Base-by-base conservation (phyloP, 2,797 vertebrate species). In the Champsocephalus gunnari region DNA sequence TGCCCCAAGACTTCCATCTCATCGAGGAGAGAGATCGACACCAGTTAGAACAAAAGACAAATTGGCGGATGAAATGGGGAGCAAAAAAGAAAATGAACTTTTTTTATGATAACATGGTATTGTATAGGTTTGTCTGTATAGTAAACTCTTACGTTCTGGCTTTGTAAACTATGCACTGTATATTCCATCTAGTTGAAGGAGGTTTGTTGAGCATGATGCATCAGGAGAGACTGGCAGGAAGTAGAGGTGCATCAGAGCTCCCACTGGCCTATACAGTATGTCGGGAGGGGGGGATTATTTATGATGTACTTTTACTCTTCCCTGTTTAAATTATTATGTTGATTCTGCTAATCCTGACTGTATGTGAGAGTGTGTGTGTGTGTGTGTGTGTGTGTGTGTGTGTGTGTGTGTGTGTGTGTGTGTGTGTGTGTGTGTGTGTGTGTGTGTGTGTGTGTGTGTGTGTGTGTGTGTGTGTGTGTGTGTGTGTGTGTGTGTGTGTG, bases 131-230 rank as follows among this genome's bases (percentile, higher is more conserved):
- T 80, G 81, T 85, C 83, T 93, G 89, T 92, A 93, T 91, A 90
- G 91, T 90, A 80, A 90, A 86, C 89, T 88, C 72, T 87, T 90
- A 79, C 85, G 81, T 90, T 93, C 82, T 83, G 91, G 93, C 94
- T 93, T 92, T 95, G 94, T 95, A 95, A 95, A 94, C 95, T 96
- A 95, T 96, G 95, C 95, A 95, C 93, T 95, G 94, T 95, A 94
- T 92, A 94, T 93, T 92, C 91, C 90, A 89, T 91, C 81, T 89
- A 91, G 87, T 90, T 78, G 64, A 66, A 89, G 84, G 83, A 92
- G 83, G 89, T 80, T 82, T 88, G 77, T 87, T 87, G 69, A 88
- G 93, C 94, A 94, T 94, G 94, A 93, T 80, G 87, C 87, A 88
- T 84, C 82, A 76, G 85, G 78, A 83, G 62, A 80, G 70, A 71